These are phyloP conservation scores for Agrotis puta DNA, from an alignment of 2,888 invertebrate genomes.

Conservation along the genomic window DNA sequence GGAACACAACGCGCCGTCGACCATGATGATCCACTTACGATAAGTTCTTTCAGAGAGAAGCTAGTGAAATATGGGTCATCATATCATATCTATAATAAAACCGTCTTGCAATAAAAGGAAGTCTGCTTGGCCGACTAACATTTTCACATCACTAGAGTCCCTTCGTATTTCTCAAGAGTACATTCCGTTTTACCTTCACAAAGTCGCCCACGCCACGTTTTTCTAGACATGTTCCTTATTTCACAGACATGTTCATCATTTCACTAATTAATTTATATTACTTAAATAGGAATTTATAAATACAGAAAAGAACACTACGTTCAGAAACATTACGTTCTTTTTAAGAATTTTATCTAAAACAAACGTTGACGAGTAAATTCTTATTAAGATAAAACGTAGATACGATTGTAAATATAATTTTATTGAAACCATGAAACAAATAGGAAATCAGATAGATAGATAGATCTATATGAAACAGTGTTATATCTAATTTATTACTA, in stretches of 20 bases:
- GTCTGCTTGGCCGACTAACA: neutral
- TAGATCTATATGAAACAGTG: no score
- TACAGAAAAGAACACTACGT: neutral
- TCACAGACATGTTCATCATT: neutral
- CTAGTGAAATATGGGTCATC: neutral
- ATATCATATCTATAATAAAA: no score
- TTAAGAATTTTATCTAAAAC: constrained; percentile 27
- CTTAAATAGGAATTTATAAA: neutral
- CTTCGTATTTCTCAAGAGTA: neutral
- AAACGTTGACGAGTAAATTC: constrained; percentile 7
- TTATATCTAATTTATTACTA: no score
- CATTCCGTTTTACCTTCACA: neutral
- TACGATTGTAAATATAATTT: neutral
- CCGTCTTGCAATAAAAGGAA: neutral
- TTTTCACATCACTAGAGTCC: constrained; percentile 1
- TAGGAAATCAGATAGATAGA: no score
- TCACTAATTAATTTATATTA: neutral
- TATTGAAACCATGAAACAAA: neutral
- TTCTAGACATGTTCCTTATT: neutral
- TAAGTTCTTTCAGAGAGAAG: neutral
- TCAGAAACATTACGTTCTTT: constrained; percentile 7
- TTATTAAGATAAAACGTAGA: neutral
- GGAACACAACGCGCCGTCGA: no score
- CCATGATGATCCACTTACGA: no score
- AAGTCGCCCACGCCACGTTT: neutral